These are phyloP conservation scores for Plagiodera versicolora DNA, from an alignment of 2,888 invertebrate genomes.

Conservation along the genomic window DNA sequence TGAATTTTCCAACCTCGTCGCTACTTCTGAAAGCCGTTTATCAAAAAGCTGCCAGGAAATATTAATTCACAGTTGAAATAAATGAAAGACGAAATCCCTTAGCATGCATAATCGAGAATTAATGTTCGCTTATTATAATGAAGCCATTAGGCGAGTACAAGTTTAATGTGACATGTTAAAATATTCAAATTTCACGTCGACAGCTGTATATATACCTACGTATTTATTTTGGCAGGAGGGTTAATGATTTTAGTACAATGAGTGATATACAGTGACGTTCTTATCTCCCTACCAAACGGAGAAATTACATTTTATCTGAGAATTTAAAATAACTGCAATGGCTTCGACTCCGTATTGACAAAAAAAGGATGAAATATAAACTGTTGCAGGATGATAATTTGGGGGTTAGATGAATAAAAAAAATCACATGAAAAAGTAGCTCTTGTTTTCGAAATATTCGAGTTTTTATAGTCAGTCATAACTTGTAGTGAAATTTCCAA, in stretches of 20 bases:
- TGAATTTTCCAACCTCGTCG: conserved; percentile 12
- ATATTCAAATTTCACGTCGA: conserved; percentile 44
- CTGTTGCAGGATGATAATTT: too few relatives aligned
- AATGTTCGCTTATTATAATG: conserved; percentile 41
- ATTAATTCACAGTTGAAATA: conserved; percentile 32
- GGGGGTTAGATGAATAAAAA: too few relatives aligned
- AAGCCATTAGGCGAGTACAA: conserved; percentile 36
- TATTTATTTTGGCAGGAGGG: not conserved
- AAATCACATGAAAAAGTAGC: too few relatives aligned
- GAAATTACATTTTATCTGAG: not conserved
- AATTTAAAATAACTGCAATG: not conserved
- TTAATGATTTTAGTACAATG: not conserved
- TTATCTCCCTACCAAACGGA: not conserved
- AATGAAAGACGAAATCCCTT: conserved; percentile 30
- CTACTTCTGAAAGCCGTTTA: conserved; percentile 21
- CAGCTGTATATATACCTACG: conserved; percentile 35
- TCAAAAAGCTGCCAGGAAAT: conserved; percentile 33
- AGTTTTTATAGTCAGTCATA: too few relatives aligned
- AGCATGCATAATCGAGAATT: conserved; percentile 42
- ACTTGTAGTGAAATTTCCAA: too few relatives aligned
- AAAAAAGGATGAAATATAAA: too few relatives aligned
- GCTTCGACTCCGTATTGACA: too few relatives aligned
- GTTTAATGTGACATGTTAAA: conserved; percentile 44
- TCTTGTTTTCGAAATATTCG: too few relatives aligned
- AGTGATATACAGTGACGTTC: conserved; percentile 15